A percentile compares a stretch with the other conserved stretches of the same genome.
phyloP scores from a whole-genome alignment of 2,888 invertebrate species.

The Ennomos erosarius region DNA sequence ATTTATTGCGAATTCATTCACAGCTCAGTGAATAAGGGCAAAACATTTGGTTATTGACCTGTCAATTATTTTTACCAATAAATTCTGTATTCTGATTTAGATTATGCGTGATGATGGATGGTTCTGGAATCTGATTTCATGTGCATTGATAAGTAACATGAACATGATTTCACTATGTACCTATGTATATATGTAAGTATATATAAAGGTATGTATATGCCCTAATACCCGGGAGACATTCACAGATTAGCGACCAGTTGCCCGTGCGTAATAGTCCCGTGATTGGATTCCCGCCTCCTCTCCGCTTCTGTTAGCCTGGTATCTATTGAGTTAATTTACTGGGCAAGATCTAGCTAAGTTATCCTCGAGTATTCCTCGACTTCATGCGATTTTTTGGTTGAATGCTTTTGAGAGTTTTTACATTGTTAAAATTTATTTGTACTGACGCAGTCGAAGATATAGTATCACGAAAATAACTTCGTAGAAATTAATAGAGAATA shows the following conservation, averaged over 20 bases:
- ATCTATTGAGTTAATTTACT: conserved; percentile 68
- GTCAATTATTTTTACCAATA: too few relatives aligned
- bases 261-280: conserved; percentile 61
- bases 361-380: conserved; percentile 20
- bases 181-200: too few relatives aligned
- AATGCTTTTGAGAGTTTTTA: conserved; percentile 7
- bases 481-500: too few relatives aligned
- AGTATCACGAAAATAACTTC: too few relatives aligned
- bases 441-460: background rate
- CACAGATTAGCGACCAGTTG: conserved; percentile 28
- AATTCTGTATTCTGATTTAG: too few relatives aligned
- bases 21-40: background rate
- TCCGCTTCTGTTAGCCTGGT: conserved; percentile 62
- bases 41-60: too few relatives aligned
- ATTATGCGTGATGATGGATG: too few relatives aligned
- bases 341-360: conserved; percentile 47
- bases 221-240: conserved; percentile 16
- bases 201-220: conserved; percentile 14
- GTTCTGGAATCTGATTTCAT: too few relatives aligned
- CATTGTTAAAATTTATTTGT: too few relatives aligned
- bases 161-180: conserved; percentile 12
- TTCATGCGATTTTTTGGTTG: conserved; percentile 12
- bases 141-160: background rate
- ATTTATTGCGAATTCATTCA: conserved; percentile 13
- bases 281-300: conserved; percentile 74